These are phyloP conservation scores for Typhlichthys subterraneus DNA, from an alignment of 2,797 vertebrate species.

Conservation along the genomic window DNA sequence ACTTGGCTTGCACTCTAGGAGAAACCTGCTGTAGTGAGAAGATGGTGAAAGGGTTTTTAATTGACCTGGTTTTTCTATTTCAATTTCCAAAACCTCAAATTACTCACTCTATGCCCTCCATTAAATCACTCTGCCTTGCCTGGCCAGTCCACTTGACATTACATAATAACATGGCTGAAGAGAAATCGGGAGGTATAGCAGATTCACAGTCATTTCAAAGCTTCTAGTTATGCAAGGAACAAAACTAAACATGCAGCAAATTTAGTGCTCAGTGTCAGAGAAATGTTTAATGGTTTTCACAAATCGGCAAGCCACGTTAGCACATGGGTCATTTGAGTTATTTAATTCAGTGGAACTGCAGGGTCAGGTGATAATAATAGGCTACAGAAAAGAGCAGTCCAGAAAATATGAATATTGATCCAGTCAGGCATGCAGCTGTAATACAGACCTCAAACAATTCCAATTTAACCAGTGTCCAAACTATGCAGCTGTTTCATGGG, in stretches of 20 bases:
- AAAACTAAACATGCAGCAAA: background rate
- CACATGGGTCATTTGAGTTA: no score
- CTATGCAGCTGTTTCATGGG: no score
- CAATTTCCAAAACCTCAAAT: conserved; percentile 49
- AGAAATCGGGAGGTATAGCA: conserved; percentile 59
- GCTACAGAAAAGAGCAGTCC: no score
- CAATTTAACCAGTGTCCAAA: no score
- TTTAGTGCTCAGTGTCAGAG: no score
- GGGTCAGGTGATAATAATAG: no score
- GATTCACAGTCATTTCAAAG: conserved; percentile 33
- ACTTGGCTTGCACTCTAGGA: conserved; percentile 29
- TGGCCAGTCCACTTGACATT: conserved; percentile 39
- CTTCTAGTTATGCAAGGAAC: conserved; percentile 20
- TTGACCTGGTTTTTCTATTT: conserved; percentile 41
- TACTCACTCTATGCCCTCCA: conserved; percentile 25
- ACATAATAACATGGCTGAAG: conserved; percentile 56
- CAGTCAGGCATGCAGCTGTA: no score
- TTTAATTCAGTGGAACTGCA: no score
- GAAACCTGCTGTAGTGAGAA: conserved; percentile 40
- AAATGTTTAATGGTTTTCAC: no score
- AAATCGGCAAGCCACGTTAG: no score
- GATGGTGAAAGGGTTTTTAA: conserved; percentile 47
- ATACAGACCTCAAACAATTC: no score
- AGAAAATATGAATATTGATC: no score
- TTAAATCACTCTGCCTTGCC: conserved; percentile 24